These are phyloP conservation scores for Anoura caudifer DNA, from an alignment of 2,113 vertebrate genomes.

Conservation along the genomic window DNA sequence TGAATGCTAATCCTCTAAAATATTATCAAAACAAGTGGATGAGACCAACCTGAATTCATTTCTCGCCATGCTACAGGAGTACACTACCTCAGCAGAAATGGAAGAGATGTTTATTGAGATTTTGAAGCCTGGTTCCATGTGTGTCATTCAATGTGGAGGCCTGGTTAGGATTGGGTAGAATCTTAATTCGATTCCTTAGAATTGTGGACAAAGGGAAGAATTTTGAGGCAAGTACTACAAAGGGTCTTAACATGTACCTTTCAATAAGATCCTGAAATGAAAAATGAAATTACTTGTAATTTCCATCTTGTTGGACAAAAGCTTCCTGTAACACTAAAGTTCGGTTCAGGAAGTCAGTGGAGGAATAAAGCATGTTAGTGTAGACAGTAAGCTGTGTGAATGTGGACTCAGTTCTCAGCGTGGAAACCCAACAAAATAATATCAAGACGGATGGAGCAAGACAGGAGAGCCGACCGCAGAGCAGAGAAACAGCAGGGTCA, in stretches of 20 bases:
- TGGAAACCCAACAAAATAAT: not conserved
- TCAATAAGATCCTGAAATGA: not conserved
- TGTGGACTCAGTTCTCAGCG: not conserved
- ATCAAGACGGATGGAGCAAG: conserved; percentile 29
- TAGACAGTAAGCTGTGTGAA: not conserved
- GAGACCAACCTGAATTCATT: not conserved
- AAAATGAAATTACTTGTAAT: not conserved
- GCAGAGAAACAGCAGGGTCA: not conserved
- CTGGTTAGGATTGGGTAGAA: not conserved
- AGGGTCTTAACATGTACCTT: not conserved
- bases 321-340: not conserved
- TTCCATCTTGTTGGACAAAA: not conserved
- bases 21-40: not conserved
- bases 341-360: not conserved
- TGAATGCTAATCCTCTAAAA: not conserved
- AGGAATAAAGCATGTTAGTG: not conserved
- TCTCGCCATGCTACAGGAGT: not conserved
- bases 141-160: rapidly evolving
- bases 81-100: rapidly evolving
- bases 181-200: not conserved
- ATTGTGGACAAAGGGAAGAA: not conserved
- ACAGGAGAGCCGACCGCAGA: not conserved
- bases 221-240: not conserved
- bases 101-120: not conserved
- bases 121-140: not conserved